A percentile compares a stretch with the other conserved stretches of the same genome.
Evolutionary conservation across 2,113 vertebrate species (phyloP).

Genomic region (Oophaga pumilio): DNA sequence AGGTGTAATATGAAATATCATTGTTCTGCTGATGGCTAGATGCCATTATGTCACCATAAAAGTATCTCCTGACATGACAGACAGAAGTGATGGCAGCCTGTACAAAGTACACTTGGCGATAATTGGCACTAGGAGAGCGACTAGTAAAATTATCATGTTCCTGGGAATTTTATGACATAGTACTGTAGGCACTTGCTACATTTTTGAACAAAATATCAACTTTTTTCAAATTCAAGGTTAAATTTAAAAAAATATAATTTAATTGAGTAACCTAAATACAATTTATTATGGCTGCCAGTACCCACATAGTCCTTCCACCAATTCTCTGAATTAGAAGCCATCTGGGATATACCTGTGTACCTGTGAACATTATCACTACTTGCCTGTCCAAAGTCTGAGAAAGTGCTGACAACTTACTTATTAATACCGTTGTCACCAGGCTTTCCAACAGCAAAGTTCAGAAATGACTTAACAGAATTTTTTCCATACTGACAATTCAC

Average conservation of each 20-base stretch:
- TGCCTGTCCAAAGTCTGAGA: not conserved
- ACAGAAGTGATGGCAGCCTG: slow-evolving; percentile 9
- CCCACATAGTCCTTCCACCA: not conserved
- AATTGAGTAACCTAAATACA: not conserved
- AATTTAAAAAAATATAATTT: too few relatives aligned
- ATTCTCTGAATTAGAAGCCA: too few relatives aligned
- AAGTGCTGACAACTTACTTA: not conserved
- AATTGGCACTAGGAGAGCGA: not conserved
- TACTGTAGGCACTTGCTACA: not conserved
- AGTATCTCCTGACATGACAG: not conserved
- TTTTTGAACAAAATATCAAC: not conserved
- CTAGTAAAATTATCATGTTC: not conserved
- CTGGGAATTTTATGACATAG: not conserved
- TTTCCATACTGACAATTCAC: not conserved
- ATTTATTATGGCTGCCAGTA: not conserved
- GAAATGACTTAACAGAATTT: not conserved
- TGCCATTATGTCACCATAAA: not conserved
- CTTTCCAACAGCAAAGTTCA: not conserved
- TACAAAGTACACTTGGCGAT: not conserved
- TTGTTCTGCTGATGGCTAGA: slow-evolving; percentile 7
- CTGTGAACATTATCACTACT: not conserved
- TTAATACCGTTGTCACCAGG: not conserved
- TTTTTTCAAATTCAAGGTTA: not conserved
- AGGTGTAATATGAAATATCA: slow-evolving; percentile 4
- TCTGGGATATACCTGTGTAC: not conserved